These are phyloP conservation scores for Anoura caudifer DNA, from an alignment of 2,113 vertebrate genomes.

Conservation along the genomic window DNA sequence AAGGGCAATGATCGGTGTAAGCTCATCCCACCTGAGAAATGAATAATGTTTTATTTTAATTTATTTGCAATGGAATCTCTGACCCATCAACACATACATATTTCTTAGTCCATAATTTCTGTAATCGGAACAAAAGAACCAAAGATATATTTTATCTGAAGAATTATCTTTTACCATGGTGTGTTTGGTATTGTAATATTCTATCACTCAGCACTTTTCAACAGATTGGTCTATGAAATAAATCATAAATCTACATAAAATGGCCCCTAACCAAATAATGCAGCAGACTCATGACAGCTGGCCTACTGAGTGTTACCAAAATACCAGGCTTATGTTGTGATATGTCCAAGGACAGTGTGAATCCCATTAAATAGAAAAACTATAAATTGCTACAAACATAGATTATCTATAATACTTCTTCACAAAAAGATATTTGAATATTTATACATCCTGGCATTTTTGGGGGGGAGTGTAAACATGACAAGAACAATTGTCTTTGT, in stretches of 20 bases:
- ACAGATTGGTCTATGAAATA: background rate
- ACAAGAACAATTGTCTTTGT: background rate
- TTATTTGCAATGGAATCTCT: background rate
- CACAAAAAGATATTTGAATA: background rate
- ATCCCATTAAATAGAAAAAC: background rate
- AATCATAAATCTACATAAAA: background rate
- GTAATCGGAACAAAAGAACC: background rate
- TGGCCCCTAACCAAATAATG: background rate
- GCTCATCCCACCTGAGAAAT: constrained; percentile 7
- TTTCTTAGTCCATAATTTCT: background rate
- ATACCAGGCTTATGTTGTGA: background rate
- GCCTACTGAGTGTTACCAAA: background rate
- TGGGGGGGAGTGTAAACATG: background rate
- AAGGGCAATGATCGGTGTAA: constrained; percentile 24
- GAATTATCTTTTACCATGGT: background rate
- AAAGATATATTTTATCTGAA: background rate
- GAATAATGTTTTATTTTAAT: constrained; percentile 4
- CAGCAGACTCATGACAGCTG: background rate
- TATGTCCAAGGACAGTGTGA: background rate
- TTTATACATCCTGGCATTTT: background rate
- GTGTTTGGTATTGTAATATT: background rate
- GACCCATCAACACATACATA: background rate
- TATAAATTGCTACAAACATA: background rate
- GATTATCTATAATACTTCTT: background rate
- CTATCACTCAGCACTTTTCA: background rate